Evolutionary conservation across 2,888 invertebrate genomes (phyloP).

Genomic region (Campaea margaritaria): DNA sequence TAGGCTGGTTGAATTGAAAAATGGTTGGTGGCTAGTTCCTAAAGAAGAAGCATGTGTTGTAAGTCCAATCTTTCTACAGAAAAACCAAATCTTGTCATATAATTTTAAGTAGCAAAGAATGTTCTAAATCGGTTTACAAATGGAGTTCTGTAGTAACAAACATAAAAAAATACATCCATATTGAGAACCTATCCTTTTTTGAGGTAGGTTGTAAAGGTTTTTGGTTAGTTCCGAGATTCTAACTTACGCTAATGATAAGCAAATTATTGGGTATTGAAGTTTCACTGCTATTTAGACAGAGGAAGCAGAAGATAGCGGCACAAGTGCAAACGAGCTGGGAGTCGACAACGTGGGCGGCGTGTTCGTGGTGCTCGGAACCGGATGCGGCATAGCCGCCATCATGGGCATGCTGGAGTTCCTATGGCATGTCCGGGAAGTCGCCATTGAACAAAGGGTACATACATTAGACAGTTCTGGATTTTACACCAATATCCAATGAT

Average conservation of each 20-base stretch:
- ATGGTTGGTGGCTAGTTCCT: constrained; percentile 95
- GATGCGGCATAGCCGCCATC: constrained; percentile 89
- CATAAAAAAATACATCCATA: too few species aligned
- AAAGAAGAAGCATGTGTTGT: constrained; percentile 86
- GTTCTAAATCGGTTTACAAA: too few species aligned
- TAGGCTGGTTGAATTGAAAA: constrained; percentile 91
- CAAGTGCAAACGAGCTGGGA: constrained; percentile 86
- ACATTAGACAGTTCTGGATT: too few species aligned
- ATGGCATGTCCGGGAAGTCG: constrained; percentile 93
- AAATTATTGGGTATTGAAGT: neutral
- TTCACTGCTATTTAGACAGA: constrained; percentile 50
- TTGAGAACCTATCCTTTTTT: too few species aligned
- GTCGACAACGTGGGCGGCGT: constrained; percentile 96
- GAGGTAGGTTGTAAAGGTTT: too few species aligned
- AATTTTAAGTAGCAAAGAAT: too few species aligned
- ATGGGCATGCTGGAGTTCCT: constrained; percentile 95
- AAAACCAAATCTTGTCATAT: too few species aligned
- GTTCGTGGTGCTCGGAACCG: constrained; percentile 93
- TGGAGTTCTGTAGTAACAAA: too few species aligned
- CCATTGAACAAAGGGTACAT: constrained; percentile 90
- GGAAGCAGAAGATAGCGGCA: constrained; percentile 67
- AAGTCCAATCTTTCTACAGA: constrained; percentile 41
- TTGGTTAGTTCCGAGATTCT: too few species aligned
- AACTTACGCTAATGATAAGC: too few species aligned
- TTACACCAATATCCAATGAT: too few species aligned